Evolutionary conservation across 2,888 invertebrate species (phyloP).

Genomic region (Zeuzera pyrina): DNA sequence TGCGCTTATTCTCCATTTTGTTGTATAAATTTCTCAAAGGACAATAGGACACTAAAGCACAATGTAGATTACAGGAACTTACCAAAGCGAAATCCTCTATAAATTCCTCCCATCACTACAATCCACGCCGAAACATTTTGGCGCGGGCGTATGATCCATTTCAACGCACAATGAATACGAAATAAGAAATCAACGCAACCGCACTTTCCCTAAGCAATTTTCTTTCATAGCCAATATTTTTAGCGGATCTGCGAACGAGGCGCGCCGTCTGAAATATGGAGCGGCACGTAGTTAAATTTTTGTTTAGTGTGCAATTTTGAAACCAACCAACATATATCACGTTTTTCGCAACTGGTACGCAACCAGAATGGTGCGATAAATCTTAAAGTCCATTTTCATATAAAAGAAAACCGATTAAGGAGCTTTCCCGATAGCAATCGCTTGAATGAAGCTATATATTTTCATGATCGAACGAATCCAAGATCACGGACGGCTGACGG

Average conservation of each 20-base stretch:
- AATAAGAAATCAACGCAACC: conserved; percentile 66
- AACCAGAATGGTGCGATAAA: conserved; percentile 66
- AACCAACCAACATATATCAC: conserved; percentile 52
- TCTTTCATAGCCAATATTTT: conserved; percentile 52
- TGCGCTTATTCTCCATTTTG: too few relatives aligned
- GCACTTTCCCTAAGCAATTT: conserved; percentile 58
- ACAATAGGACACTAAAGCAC: too few relatives aligned
- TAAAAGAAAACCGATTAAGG: conserved; percentile 72
- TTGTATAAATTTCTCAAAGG: too few relatives aligned
- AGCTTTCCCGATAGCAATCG: conserved; percentile 68
- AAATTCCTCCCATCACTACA: conserved; percentile 23
- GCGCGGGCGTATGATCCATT: conserved; percentile 45
- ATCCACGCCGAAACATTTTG: conserved; percentile 29
- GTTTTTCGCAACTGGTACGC: conserved; percentile 50
- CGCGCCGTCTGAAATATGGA: conserved; percentile 50
- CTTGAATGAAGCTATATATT: conserved; percentile 70
- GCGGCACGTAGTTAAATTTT: conserved; percentile 52
- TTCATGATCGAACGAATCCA: conserved; percentile 67
- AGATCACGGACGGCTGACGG: conserved; percentile 64
- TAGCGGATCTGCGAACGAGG: conserved; percentile 36
- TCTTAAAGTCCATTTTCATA: conserved; percentile 70
- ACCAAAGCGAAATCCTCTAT: too few relatives aligned
- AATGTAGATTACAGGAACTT: too few relatives aligned
- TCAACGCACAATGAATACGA: conserved; percentile 63
- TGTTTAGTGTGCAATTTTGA: conserved; percentile 61